These are phyloP conservation scores for Vidua chalybeata DNA, from an alignment of 2,113 vertebrate genomes.

Conservation along the genomic window DNA sequence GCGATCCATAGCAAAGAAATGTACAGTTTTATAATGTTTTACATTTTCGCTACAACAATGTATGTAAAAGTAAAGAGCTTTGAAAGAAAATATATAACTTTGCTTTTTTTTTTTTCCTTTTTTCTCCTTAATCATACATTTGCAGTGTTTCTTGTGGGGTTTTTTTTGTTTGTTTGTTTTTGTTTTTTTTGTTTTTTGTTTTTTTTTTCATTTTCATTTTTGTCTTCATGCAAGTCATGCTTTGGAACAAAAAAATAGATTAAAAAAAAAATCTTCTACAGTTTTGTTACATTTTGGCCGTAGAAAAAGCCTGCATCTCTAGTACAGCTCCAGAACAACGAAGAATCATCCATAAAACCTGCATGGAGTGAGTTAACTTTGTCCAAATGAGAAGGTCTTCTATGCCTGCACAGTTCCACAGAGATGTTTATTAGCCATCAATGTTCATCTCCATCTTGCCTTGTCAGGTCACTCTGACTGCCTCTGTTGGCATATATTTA, in stretches of 20 bases:
- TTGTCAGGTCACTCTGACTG: constrained; percentile 90
- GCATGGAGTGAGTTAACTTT: constrained; percentile 80
- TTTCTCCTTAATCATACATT: constrained; percentile 77
- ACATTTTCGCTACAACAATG: constrained; percentile 86
- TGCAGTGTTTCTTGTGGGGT: constrained; percentile 73
- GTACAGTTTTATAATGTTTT: constrained; percentile 76
- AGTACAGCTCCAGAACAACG: constrained; percentile 75
- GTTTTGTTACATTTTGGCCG: constrained; percentile 82
- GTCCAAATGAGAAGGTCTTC: constrained; percentile 82
- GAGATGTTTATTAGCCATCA: constrained; percentile 82
- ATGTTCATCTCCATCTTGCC: constrained; percentile 80
- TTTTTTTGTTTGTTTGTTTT: background rate
- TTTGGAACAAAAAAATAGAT: constrained; percentile 82
- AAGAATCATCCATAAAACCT: constrained; percentile 81
- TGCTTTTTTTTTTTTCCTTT: constrained; percentile 58
- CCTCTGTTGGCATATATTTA: constrained; percentile 93
- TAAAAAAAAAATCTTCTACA: constrained; percentile 79
- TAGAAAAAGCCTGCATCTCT: constrained; percentile 84
- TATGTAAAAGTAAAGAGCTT: constrained; percentile 89
- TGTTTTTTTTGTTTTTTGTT: background rate
- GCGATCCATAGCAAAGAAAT: constrained; percentile 74
- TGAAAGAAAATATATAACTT: constrained; percentile 84
- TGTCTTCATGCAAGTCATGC: constrained; percentile 96
- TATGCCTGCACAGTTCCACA: constrained; percentile 80
- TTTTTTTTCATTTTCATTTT: constrained; percentile 61